These are phyloP conservation scores for Zosterops pallidus DNA, from an alignment of 2,113 vertebrate genomes.

Conservation along the genomic window DNA sequence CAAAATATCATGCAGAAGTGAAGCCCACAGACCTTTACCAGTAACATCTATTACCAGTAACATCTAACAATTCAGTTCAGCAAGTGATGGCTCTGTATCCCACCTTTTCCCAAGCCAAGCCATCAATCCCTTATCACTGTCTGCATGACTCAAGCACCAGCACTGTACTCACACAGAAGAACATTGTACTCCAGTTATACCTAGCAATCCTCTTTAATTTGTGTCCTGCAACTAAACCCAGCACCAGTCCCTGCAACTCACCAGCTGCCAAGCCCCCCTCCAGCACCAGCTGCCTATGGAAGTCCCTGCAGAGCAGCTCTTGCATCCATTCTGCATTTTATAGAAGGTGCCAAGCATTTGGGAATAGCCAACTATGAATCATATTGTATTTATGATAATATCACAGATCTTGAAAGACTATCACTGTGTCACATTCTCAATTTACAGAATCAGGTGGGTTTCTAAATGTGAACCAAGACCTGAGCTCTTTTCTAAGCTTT, in stretches of 20 bases:
- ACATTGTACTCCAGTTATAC: neutral
- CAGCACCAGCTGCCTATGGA: neutral
- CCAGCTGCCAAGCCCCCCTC: neutral
- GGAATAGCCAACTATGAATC: neutral
- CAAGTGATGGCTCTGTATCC: neutral
- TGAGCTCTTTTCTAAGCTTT: neutral
- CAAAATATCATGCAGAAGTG: fast-evolving
- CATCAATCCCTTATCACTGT: fast-evolving
- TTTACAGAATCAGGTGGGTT: neutral
- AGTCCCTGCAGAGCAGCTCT: neutral
- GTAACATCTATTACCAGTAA: neutral
- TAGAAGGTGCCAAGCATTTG: neutral
- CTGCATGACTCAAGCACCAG: neutral
- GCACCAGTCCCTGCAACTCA: fast-evolving
- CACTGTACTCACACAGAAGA: fast-evolving
- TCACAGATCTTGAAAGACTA: neutral
- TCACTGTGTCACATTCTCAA: neutral
- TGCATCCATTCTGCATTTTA: neutral
- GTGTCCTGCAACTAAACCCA: neutral
- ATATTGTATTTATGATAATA: neutral
- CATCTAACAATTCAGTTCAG: neutral
- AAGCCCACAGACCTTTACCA: neutral
- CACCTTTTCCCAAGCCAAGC: neutral
- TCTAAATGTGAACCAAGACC: neutral
- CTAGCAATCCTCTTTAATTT: neutral